Evolutionary conservation across 2,888 invertebrate species (phyloP), one percentile per base, ranked within the genome.

Genomic region (Ormyrus nitidulus): DNA sequence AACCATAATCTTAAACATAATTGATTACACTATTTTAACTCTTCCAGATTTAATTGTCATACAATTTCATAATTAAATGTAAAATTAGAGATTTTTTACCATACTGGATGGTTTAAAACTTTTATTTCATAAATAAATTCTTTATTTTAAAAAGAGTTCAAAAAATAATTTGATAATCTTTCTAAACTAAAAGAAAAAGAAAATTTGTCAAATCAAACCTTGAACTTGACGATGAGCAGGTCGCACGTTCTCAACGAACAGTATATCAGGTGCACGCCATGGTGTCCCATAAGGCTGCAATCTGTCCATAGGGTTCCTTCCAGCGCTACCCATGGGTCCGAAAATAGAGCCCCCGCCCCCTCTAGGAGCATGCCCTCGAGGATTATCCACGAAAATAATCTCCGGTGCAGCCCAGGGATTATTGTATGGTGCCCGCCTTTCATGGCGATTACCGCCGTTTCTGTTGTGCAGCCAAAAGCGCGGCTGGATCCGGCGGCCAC

Each of bases 181-280:
- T 49, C 9, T 13, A 10, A 44, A 70, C 9, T 70, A 11, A 46
- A 34, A 72, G 62, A 44, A 46, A 58, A 51, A 46, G 34, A 69
- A 69, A 56, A 44, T 54, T 46, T 46, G 46, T 19, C 10, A 62
- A 34, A 72, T 44, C 46, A 62, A 56, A 79, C 81, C 79, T 79
- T 78, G 79, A 19, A 66, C 34, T 54, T 79, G 81, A 13, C 81
- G 76, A 58, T 82, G 81, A 1, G 81, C 79, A 7, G 81, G 79
- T 53, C 81, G 73, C 13, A 77, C 74, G 34, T 79, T 79, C 48
- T 79, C 79, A 11, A 77, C 81, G 10, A 79, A 74, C 2, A 81
- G 77, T 44, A 77, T 69, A 8, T 80, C 82, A 2, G 75, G 80
- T 8, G 82, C 77, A 7, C 82, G 80, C 82, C 82, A 82, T 0